Percentiles rank a stretch among this genome's conserved stretches.
phyloP scores from a whole-genome alignment of 2,113 vertebrate genomes.

The Lophotis ruficrista region DNA sequence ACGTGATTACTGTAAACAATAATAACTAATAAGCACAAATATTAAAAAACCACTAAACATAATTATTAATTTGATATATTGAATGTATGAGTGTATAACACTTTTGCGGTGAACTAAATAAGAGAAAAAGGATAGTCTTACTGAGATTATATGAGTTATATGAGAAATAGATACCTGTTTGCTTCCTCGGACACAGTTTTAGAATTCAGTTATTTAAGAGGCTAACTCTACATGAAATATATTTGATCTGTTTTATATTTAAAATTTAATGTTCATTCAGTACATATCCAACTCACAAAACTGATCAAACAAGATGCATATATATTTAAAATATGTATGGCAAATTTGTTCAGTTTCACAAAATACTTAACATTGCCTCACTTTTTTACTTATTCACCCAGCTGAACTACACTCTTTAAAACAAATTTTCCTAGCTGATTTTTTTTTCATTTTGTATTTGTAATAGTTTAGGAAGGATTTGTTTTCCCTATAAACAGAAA shows the following conservation, averaged over 20 bases:
- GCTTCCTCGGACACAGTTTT: background rate
- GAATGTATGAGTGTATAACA: background rate
- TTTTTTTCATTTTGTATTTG: background rate
- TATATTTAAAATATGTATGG: background rate
- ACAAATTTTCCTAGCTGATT: background rate
- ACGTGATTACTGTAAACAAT: background rate
- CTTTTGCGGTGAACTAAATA: background rate
- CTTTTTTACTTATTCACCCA: background rate
- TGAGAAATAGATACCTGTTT: background rate
- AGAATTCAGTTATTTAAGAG: background rate
- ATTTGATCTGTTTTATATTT: background rate
- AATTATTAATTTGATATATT: background rate
- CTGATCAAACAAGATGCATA: background rate
- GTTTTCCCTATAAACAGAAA: background rate
- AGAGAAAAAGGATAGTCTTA: background rate
- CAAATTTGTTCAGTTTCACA: background rate
- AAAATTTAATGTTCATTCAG: background rate
- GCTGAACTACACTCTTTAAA: background rate
- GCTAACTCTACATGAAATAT: background rate
- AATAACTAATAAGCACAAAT: background rate
- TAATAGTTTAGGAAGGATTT: background rate
- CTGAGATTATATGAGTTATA: background rate
- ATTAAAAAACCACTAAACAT: background rate
- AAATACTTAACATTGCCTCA: background rate
- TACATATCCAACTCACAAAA: background rate